Percentiles rank a stretch among this genome's conserved stretches.
phyloP scores from a whole-genome alignment of 1,140 invertebrate species.

The Penaeus indicus region DNA sequence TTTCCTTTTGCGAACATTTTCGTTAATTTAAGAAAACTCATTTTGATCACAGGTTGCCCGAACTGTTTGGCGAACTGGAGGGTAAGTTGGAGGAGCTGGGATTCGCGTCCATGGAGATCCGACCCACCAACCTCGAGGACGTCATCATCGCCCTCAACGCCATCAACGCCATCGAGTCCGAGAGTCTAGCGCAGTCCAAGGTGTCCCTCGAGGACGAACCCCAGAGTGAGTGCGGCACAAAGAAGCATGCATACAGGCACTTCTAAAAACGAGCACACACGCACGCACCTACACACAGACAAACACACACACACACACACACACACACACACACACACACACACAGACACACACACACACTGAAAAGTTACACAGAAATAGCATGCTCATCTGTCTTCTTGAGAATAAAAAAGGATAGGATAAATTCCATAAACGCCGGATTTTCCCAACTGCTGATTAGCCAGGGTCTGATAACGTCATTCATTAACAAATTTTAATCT shows the following conservation, averaged over 20 bases:
- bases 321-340: too few relatives aligned
- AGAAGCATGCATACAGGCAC: background rate
- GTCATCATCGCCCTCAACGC: constrained; percentile 60
- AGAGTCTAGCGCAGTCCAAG: background rate
- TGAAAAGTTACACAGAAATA: too few relatives aligned
- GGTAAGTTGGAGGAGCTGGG: constrained; percentile 30
- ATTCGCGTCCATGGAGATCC: constrained; percentile 50
- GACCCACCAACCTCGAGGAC: constrained; percentile 55
- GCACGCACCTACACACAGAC: too few relatives aligned
- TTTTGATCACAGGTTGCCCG: constrained; percentile 40
- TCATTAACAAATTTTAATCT: too few relatives aligned
- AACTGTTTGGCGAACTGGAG: constrained; percentile 56
- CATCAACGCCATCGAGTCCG: constrained; percentile 3
- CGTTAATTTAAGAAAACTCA: background rate
- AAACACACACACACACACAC: too few relatives aligned
- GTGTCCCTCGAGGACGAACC: background rate
- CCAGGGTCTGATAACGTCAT: too few relatives aligned
- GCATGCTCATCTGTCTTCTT: too few relatives aligned
- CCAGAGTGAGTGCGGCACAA: constrained; percentile 10
- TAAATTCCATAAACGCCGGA: too few relatives aligned
- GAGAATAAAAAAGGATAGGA: too few relatives aligned
- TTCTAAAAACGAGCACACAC: too few relatives aligned
- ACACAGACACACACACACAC: too few relatives aligned
- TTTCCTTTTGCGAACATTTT: background rate
- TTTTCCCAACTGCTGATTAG: too few relatives aligned